phyloP scores from a whole-genome alignment of 1,140 invertebrate species.

The Pseudomyrmex cubaensis region DNA sequence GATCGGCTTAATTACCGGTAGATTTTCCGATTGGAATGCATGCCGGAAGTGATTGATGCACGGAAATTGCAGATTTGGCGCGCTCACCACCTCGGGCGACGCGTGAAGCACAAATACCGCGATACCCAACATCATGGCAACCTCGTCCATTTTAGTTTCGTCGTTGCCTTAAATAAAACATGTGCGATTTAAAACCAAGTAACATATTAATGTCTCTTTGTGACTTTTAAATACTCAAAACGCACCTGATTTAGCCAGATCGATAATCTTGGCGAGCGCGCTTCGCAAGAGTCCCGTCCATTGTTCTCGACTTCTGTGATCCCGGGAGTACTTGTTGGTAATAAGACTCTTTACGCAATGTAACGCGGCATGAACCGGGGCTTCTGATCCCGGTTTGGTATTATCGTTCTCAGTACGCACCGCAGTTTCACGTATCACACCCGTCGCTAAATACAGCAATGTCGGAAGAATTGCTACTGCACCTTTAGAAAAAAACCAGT shows the following conservation, averaged over 20 bases:
- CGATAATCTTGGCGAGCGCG: constrained; percentile 94
- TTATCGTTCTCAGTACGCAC: constrained; percentile 87
- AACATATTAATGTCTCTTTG: no score
- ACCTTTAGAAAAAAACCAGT: constrained; percentile 84
- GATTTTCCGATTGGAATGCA: constrained; percentile 91
- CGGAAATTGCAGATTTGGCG: constrained; percentile 94
- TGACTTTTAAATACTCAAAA: neutral
- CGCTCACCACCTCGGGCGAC: constrained; percentile 90
- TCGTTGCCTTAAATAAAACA: constrained; percentile 86
- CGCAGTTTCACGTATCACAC: constrained; percentile 93
- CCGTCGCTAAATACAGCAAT: constrained; percentile 95
- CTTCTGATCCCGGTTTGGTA: constrained; percentile 86
- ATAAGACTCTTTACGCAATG: constrained; percentile 89
- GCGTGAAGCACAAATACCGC: constrained; percentile 94
- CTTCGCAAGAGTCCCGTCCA: constrained; percentile 94
- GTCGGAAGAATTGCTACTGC: constrained; percentile 95
- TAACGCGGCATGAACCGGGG: constrained; percentile 89
- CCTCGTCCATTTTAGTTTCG: constrained; percentile 92
- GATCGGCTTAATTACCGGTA: constrained; percentile 86
- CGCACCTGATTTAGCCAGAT: constrained; percentile 93
- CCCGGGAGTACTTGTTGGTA: constrained; percentile 88
- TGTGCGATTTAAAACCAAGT: neutral
- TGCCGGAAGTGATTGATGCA: constrained; percentile 97
- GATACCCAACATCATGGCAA: constrained; percentile 94
- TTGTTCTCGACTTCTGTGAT: constrained; percentile 87